Conservation (phyloP, 1,140 invertebrate species). For the Zaprionus vittiger region DNA sequence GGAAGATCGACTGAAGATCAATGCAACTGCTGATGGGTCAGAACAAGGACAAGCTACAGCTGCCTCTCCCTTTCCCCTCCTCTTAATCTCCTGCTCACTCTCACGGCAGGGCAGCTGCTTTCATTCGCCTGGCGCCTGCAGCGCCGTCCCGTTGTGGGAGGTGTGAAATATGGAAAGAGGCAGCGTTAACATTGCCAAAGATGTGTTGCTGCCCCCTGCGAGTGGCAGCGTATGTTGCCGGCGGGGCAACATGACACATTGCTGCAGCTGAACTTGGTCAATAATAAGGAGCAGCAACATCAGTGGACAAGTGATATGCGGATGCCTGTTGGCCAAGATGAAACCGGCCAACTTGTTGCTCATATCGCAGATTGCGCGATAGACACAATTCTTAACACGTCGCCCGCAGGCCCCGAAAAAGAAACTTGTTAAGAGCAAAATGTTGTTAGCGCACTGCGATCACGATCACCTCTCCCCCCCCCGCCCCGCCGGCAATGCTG, state of each 20-base stretch:
- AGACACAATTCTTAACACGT: slow-evolving; percentile 75
- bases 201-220: slow-evolving; percentile 28
- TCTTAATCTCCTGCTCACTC: neutral
- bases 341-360: slow-evolving; percentile 49
- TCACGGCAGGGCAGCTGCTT: slow-evolving; percentile 46
- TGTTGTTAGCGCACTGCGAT: slow-evolving; percentile 70
- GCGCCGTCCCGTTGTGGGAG: slow-evolving; percentile 73
- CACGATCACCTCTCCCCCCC: slow-evolving; percentile 32
- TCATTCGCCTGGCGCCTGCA: slow-evolving; percentile 69
- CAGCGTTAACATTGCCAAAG: slow-evolving; percentile 43
- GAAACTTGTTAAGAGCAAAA: slow-evolving; percentile 75
- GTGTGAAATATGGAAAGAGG: slow-evolving; percentile 61
- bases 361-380: slow-evolving; percentile 48
- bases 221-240: slow-evolving; percentile 25
- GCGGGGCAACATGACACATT: slow-evolving; percentile 69
- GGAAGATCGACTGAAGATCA: slow-evolving; percentile 20
- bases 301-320: slow-evolving; percentile 40
- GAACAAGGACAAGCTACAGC: slow-evolving; percentile 26
- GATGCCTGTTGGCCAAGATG: slow-evolving; percentile 52
- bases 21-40: slow-evolving; percentile 54
- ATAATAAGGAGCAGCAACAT: slow-evolving; percentile 46
- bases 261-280: slow-evolving; percentile 77
- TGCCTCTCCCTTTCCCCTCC: neutral
- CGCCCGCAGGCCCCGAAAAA: slow-evolving; percentile 40
- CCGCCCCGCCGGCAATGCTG: slow-evolving; percentile 34